Base-by-base conservation (phyloP, 1,140 invertebrate species). In the Rhynchophorus ferrugineus region DNA sequence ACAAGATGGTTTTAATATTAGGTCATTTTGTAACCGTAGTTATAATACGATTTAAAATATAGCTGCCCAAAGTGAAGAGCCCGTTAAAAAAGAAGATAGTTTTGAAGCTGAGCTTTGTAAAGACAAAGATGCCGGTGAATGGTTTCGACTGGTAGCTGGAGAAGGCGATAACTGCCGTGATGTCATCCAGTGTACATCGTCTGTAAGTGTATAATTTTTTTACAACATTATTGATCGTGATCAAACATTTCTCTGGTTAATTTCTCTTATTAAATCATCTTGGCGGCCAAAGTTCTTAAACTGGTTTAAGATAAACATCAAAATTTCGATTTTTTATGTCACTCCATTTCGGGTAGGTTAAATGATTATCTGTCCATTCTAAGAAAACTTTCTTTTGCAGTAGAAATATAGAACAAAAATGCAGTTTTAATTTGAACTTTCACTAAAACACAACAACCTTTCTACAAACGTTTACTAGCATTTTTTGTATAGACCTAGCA, bases 171-270 rank as follows among this genome's bases (percentile, higher is more conserved):
- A 89, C 67, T 95, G 91, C 72, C 82, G 91, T 68, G 90, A 95
- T 76, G 91, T 95, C 60, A 94, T 95, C 65, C 90, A 94, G 71
- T 95, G 91, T 73, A 95, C 91, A 54, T 90, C 89, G 64, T 92
- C 90, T 64, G 86, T 86, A 68, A 77, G 78, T 80, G 20, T 8
- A n/a, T n/a, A n/a, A n/a, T n/a, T n/a, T n/a, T 16, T 36, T 47
- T 24, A 18, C 3, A 18, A 16, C 11, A 3, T 39, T 19, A 39
- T 37, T n/a, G 3, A 17, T 17, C 19, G 9, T 3, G 20, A 17
- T n/a, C n/a, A n/a, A n/a, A n/a, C n/a, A n/a, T n/a, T n/a, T n/a
- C n/a, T n/a, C n/a, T n/a, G n/a, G n/a, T n/a, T n/a, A n/a, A n/a
- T n/a, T n/a, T n/a, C n/a, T n/a, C n/a, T n/a, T n/a, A n/a, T n/a